phyloP scores from a whole-genome alignment of 2,888 invertebrate genomes.

The Drosophila peninsularis region DNA sequence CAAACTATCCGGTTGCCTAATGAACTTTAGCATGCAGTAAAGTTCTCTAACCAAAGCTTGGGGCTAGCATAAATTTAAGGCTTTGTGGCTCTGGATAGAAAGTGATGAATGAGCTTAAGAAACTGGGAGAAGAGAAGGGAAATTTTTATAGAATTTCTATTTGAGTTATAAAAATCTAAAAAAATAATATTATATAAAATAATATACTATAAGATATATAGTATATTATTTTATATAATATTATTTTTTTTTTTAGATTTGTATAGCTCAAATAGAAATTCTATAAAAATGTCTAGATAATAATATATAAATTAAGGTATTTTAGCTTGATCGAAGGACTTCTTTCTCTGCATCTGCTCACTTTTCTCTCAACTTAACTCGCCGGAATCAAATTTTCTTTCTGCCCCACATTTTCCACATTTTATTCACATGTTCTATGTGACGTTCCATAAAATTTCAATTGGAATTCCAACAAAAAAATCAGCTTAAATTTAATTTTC shows the following conservation, averaged over 20 bases:
- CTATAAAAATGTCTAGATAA: too few relatives aligned
- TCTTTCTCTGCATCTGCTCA: background rate
- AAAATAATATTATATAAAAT: background rate
- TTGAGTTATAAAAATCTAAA: background rate
- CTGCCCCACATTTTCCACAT: background rate
- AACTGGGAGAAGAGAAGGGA: too few relatives aligned
- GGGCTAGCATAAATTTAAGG: slow-evolving; percentile 25
- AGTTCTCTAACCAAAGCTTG: slow-evolving; percentile 3
- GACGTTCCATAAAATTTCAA: slow-evolving; percentile 4
- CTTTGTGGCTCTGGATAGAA: background rate
- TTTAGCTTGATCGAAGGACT: too few relatives aligned
- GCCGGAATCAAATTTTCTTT: background rate
- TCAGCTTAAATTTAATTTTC: background rate
- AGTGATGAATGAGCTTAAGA: background rate
- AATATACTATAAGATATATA: background rate
- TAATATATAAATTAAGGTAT: too few relatives aligned
- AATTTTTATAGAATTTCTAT: background rate
- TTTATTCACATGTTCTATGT: background rate
- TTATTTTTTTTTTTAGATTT: too few relatives aligned
- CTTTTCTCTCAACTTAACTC: background rate
- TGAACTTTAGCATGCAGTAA: background rate
- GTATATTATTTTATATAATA: background rate
- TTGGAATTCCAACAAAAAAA: background rate
- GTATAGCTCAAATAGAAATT: too few relatives aligned
- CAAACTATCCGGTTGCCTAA: slow-evolving; percentile 37